Conservation (phyloP, 2,113 vertebrate genomes). For the Stigmatopora nigra region DNA sequence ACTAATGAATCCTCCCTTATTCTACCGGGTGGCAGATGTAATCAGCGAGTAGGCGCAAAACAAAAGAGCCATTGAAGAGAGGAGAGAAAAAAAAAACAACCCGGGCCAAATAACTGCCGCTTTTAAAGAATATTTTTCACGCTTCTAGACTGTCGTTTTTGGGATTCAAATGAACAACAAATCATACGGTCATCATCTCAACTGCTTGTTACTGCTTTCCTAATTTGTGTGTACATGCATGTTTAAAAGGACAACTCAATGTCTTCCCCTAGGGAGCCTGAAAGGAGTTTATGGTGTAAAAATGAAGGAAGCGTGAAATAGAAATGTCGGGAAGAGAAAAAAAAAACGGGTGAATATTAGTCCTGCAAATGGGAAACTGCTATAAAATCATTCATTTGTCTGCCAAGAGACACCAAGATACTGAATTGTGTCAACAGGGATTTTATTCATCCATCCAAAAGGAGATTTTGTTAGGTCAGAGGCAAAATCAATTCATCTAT, state of each 20-base stretch:
- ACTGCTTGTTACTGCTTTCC: background rate
- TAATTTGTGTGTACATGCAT: background rate
- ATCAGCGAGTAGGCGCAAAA: constrained; percentile 4
- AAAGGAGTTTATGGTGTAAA: constrained; percentile 20
- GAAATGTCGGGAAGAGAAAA: constrained; percentile 1
- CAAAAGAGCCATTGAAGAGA: constrained; percentile 25
- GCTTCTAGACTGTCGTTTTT: constrained; percentile 9
- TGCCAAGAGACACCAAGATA: too few relatives aligned
- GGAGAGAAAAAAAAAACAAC: background rate
- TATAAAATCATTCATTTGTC: too few relatives aligned
- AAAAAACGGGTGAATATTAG: background rate
- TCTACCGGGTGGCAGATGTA: background rate
- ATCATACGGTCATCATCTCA: constrained; percentile 1
- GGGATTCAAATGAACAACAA: constrained; percentile 12
- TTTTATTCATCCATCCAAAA: too few relatives aligned
- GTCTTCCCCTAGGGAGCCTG: constrained; percentile 12
- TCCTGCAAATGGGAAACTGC: background rate
- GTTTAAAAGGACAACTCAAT: constrained; percentile 17
- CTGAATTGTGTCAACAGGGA: too few relatives aligned
- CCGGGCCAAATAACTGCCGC: background rate
- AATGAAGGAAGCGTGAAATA: background rate
- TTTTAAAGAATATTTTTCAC: constrained; percentile 17
- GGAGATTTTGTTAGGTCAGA: too few relatives aligned
- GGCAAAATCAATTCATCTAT: constrained; percentile 4
- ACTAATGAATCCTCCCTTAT: constrained; percentile 19